Percentiles rank a stretch among this genome's conserved stretches.
Conservation (phyloP, 2,797 vertebrate species). For the Poeciliopsis presidionis region DNA sequence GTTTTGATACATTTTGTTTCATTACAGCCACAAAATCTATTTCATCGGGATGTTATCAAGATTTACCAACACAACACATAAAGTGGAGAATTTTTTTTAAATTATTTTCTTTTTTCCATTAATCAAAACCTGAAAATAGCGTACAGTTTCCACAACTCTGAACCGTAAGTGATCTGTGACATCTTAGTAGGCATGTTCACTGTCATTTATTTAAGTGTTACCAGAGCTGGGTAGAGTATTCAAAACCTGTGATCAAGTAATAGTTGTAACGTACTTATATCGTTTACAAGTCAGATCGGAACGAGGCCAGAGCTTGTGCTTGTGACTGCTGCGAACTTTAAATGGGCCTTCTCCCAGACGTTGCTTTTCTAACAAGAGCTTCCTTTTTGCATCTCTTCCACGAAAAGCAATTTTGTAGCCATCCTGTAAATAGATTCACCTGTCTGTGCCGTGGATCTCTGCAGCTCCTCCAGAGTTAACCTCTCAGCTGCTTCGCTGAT, state of each 20-base stretch:
- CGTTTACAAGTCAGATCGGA: too few species aligned
- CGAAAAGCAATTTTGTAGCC: not conserved
- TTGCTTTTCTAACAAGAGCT: not conserved
- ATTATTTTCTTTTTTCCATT: not conserved
- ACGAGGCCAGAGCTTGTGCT: too few species aligned
- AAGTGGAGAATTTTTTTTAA: not conserved
- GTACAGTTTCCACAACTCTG: not conserved
- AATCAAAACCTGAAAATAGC: not conserved
- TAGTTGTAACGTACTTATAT: too few species aligned
- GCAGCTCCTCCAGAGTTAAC: constrained; percentile 1
- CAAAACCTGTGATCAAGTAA: too few species aligned
- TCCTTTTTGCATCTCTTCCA: not conserved
- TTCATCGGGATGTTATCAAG: not conserved
- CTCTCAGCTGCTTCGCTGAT: not conserved
- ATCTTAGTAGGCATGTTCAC: too few species aligned
- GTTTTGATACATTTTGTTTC: not conserved
- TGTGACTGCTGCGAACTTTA: not conserved
- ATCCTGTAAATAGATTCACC: not conserved
- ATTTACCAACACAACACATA: not conserved
- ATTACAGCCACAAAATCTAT: not conserved
- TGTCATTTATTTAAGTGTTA: too few species aligned
- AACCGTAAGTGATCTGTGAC: too few species aligned
- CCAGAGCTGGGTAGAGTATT: too few species aligned
- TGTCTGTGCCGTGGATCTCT: not conserved
- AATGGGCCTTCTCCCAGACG: not conserved